Evolutionary conservation across 2,888 invertebrate genomes (phyloP), one percentile per base, ranked within the genome.

Genomic region (Dugesia japonica): DNA sequence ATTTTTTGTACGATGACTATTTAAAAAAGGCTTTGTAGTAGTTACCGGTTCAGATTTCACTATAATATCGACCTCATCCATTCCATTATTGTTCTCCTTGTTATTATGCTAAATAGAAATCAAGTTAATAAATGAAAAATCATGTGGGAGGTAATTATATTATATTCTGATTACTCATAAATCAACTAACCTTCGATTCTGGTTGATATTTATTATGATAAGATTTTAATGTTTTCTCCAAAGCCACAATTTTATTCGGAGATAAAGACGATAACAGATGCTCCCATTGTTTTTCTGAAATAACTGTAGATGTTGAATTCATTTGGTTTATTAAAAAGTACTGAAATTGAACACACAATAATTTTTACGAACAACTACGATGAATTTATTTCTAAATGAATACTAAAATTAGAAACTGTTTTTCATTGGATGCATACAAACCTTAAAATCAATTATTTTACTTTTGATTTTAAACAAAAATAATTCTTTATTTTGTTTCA

Each of bases 201-300:
- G 56, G 56, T n/a, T 13, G 4, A 56, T 56, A 56, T 23, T 56
- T 56, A n/a, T n/a, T 56, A 9, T 56, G 56, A 56, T 56, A 56
- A 20, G 56, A 56, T 56, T 56, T 56, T 20, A 56, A 20, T 23
- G 56, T 56, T 56, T 56, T 56, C 23, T 56, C 56, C 20, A 56
- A 23, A 56, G 56, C 56, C 20, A 56, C 56, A n/a, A 56, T 56
- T 56, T 56, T 56, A 23, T 56, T 56, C 20, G 56, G 56, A 4
- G 56, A 56, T 23, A 56, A 56, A 56, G 1, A 9, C n/a, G 56
- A 56, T 7, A 56, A n/a, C 1, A 56, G 23, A n/a, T 56, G 56
- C 17, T 56, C 56, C 56, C 56, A 56, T 56, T 56, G 56, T n/a
- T 56, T 56, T 56, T 56, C 56, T n/a, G 56, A 20, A 56, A 56